Evolutionary conservation across 2,113 vertebrate species (phyloP).

Genomic region (Todiramphus chloris): DNA sequence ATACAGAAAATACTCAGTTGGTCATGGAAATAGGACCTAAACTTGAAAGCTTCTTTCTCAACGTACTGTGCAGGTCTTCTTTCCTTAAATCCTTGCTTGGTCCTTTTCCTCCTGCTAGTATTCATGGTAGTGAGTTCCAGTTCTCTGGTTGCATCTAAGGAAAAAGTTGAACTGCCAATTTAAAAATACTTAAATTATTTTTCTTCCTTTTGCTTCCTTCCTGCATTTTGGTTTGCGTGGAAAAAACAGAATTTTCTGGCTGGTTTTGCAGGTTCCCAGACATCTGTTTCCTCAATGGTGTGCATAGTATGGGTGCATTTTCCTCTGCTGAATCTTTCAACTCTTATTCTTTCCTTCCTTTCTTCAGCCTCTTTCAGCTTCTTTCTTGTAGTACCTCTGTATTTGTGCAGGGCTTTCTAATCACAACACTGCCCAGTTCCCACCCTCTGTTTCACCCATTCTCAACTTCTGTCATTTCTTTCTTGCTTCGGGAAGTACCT

Average conservation of each 20-base stretch:
- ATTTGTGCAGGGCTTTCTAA: background rate
- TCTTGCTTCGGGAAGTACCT: background rate
- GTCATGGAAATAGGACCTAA: background rate
- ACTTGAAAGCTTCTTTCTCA: background rate
- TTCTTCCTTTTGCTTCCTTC: background rate
- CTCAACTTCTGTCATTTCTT: background rate
- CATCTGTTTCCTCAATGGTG: background rate
- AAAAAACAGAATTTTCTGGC: background rate
- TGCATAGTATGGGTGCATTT: background rate
- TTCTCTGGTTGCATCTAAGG: background rate
- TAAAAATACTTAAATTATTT: background rate
- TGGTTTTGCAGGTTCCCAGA: background rate
- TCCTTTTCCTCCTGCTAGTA: background rate
- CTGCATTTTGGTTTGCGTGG: background rate
- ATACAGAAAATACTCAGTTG: background rate
- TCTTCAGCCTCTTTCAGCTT: background rate
- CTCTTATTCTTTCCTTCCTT: background rate
- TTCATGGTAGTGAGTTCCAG: background rate
- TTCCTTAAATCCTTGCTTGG: background rate
- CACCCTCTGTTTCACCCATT: background rate
- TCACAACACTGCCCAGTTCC: background rate
- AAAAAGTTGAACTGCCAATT: background rate
- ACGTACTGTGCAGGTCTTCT: background rate
- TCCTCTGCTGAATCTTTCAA: background rate
- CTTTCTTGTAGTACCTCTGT: background rate